These are phyloP conservation scores for Amazonetta brasiliensis DNA, from an alignment of 2,797 vertebrate species.

Conservation along the genomic window DNA sequence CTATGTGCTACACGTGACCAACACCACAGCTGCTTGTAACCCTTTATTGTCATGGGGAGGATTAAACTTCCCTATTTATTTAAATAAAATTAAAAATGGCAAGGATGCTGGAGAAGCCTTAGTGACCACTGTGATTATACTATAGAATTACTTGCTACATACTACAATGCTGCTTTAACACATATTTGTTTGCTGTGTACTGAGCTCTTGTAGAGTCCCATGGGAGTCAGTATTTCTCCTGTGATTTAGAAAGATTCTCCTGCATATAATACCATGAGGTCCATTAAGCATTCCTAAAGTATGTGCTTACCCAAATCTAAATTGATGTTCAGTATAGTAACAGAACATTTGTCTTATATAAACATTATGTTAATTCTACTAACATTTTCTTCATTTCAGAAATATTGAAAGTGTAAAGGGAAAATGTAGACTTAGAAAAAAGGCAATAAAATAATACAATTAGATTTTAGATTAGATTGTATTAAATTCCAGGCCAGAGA, in stretches of 20 bases:
- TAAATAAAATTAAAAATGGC: neutral
- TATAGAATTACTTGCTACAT: neutral
- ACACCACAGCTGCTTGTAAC: slow-evolving; percentile 23
- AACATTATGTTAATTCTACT: neutral
- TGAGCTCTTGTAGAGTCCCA: neutral
- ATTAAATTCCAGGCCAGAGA: neutral
- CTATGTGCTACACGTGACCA: neutral
- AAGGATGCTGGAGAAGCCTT: neutral
- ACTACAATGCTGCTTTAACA: neutral
- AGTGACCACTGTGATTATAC: neutral
- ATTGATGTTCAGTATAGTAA: neutral
- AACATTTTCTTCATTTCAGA: slow-evolving; percentile 8
- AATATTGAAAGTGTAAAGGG: neutral
- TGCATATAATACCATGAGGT: neutral
- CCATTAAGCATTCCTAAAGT: neutral
- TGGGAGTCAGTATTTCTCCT: neutral
- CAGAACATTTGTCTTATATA: neutral
- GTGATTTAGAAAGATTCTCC: neutral
- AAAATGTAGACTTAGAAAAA: neutral
- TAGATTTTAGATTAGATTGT: neutral
- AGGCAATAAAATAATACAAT: neutral
- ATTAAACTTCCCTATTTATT: slow-evolving; percentile 20
- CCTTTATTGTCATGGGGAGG: slow-evolving; percentile 15
- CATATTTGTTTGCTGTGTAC: neutral
- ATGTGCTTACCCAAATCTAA: neutral